phyloP scores from a whole-genome alignment of 2,797 vertebrate species.

The Neosalanx taihuensis region DNA sequence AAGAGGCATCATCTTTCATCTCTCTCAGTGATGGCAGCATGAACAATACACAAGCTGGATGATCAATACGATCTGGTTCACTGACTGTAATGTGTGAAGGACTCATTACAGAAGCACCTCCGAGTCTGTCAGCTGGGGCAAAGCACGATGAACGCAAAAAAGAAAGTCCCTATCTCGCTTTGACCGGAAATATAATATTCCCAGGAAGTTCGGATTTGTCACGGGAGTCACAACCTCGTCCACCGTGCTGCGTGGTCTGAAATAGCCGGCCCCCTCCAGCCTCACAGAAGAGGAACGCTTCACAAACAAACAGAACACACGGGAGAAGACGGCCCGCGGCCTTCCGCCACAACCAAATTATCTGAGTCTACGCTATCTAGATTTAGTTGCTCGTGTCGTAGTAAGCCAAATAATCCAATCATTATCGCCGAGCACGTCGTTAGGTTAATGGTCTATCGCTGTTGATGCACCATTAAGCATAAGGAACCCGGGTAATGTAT shows the following conservation, averaged over 20 bases:
- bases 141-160: no score
- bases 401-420: constrained; percentile 66
- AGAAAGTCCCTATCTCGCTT: no score
- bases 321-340: constrained; percentile 50
- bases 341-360: constrained; percentile 58
- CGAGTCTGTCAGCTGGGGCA: background rate
- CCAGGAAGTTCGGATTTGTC: background rate
- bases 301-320: constrained; percentile 60
- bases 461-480: constrained; percentile 63
- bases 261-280: constrained; percentile 55
- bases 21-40: background rate
- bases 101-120: background rate
- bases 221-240: background rate
- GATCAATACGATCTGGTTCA: background rate
- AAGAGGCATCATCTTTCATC: background rate
- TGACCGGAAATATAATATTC: no score
- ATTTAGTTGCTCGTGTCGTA: constrained; percentile 46
- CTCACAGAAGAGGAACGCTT: constrained; percentile 49
- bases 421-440: constrained; percentile 65
- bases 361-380: background rate
- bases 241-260: constrained; percentile 35
- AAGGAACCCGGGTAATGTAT: constrained; percentile 58
- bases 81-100: background rate
- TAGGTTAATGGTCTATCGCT: constrained; percentile 58
- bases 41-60: background rate